Evolutionary conservation across 2,113 vertebrate species (phyloP).

Genomic region (human): DNA sequence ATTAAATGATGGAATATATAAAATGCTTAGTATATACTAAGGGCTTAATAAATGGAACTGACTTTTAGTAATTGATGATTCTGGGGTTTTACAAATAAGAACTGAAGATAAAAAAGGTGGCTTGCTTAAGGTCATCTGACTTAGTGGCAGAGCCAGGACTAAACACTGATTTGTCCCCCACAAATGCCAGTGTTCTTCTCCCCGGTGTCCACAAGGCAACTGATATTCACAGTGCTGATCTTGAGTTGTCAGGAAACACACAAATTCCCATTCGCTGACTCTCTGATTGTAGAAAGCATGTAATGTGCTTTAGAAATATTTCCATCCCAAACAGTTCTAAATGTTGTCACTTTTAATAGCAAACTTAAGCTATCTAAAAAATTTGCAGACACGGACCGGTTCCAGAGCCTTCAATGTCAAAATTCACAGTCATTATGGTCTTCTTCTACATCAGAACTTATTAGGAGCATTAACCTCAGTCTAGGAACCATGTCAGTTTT

Average conservation of each 20-base stretch:
- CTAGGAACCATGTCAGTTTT: conserved; percentile 32
- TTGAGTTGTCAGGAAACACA: not conserved
- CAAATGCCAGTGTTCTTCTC: no score
- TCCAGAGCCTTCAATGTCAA: conserved; percentile 6
- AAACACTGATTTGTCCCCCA: rapidly evolving
- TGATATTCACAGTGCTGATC: rapidly evolving
- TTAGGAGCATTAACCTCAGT: not conserved
- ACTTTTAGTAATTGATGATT: not conserved
- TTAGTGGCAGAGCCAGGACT: not conserved
- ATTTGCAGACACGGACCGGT: not conserved
- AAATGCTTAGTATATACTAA: not conserved
- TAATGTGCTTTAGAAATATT: not conserved
- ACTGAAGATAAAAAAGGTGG: not conserved
- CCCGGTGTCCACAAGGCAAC: rapidly evolving
- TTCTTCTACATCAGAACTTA: not conserved
- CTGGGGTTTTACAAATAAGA: not conserved
- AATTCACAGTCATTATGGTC: not conserved
- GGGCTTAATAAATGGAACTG: not conserved
- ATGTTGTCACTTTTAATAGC: not conserved
- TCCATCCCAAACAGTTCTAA: not conserved
- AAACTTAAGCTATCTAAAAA: not conserved
- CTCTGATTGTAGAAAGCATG: not conserved
- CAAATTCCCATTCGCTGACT: not conserved
- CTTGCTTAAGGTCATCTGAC: not conserved
- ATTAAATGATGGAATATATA: not conserved